Base-by-base conservation (phyloP, 2,797 vertebrate genomes). In the Ara ararauna region DNA sequence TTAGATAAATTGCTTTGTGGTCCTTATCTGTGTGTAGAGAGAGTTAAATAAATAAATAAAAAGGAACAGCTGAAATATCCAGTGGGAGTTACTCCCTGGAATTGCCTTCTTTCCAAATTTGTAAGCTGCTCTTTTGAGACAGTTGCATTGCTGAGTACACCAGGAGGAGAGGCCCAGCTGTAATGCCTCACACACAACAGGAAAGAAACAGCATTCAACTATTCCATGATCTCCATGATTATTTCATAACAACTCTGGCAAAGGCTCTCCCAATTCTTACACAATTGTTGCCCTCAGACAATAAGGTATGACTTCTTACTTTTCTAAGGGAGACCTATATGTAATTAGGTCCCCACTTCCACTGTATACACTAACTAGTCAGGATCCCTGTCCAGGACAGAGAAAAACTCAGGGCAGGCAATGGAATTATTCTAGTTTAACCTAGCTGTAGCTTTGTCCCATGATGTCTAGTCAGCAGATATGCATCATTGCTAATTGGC, bases 401-500 rank as follows among this genome's bases (percentile, higher is more conserved):
- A 90, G 61, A 38, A 91, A 78, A 90, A 50, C 56, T 87, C 56
- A 24, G n/a, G 60, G 44, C 58, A 87, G 65, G 64, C 87, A 94
- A 10, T 44, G 34, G 71, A 90, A 89, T 91, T 34, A 34, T 1
- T 32, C 24, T 30, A 22, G 64, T 94, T 94, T 56, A 81, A 77
- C 83, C n/a, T 47, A 62, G n/a, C 42, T 1, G 2, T 27, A 67
- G 74, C 72, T 94, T 89, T 90, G 74, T 88, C 77, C 64, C 80
- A 65, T 92, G 93, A 71, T 87, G 60, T 88, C 67, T 72, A 32
- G 45, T 90, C 93, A 90, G 79, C 74, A 74, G 80, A 90, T 68
- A 79, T 30, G 64, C 80, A 91, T 56, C 85, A 62, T 3, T 89
- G 77, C 64, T 92, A 94, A 91, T 74, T 82, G 74, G 56, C 80